Conservation (phyloP, 2,888 invertebrate genomes). For the Trachelus stipa region DNA sequence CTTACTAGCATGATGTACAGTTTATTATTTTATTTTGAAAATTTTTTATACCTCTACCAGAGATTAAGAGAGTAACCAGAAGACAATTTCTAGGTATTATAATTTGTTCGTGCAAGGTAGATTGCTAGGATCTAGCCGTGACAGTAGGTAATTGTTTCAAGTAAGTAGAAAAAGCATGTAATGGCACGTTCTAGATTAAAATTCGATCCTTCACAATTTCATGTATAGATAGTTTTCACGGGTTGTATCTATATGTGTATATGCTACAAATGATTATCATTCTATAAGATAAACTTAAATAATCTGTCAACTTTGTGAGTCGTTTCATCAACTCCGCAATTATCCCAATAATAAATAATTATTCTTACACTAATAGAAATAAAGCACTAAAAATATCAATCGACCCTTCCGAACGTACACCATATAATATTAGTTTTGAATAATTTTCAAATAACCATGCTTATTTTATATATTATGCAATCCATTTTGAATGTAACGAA, state of each 20-base stretch:
- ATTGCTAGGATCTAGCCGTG: background rate
- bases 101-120: background rate
- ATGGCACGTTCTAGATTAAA: background rate
- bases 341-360: background rate
- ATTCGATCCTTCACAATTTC: background rate
- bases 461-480: too few relatives aligned
- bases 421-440: too few relatives aligned
- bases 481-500: too few relatives aligned
- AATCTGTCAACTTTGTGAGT: background rate
- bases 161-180: background rate
- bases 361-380: background rate
- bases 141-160: background rate
- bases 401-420: rapidly evolving
- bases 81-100: background rate
- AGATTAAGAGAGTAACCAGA: background rate
- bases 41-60: background rate
- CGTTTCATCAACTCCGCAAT: background rate
- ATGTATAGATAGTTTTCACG: background rate
- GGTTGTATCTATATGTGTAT: background rate
- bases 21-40: background rate
- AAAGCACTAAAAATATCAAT: background rate
- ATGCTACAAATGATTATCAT: background rate
- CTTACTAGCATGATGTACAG: background rate
- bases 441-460: too few relatives aligned
- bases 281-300: background rate